Conservation (phyloP, 2,797 vertebrate genomes). For the Lagocephalus sceleratus region DNA sequence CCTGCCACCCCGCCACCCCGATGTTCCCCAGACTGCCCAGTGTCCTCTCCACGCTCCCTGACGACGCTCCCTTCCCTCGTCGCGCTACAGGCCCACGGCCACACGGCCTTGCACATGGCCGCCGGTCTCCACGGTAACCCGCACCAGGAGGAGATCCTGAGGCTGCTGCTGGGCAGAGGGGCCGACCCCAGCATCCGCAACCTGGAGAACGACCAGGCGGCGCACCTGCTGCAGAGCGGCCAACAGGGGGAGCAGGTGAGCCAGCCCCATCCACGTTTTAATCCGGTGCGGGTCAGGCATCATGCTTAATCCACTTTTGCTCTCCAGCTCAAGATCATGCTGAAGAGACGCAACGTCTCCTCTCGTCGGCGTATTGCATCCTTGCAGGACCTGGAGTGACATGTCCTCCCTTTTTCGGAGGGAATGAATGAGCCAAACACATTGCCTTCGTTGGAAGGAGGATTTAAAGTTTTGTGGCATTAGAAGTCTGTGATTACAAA, state of each 20-base stretch:
- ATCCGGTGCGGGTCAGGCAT: not conserved
- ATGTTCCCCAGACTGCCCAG: not conserved
- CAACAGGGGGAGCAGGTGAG: constrained; percentile 81
- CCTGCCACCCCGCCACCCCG: too few relatives aligned
- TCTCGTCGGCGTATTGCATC: constrained; percentile 75
- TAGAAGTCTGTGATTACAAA: constrained; percentile 35
- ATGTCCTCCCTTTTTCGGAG: constrained; percentile 58
- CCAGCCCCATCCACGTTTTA: not conserved
- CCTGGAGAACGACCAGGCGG: constrained; percentile 88
- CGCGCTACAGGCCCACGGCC: constrained; percentile 84
- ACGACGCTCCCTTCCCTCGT: constrained; percentile 2
- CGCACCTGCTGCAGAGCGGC: constrained; percentile 84
- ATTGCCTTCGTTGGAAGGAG: constrained; percentile 54
- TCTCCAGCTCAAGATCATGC: constrained; percentile 77
- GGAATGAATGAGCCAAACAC: constrained; percentile 41
- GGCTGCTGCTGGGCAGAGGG: constrained; percentile 78
- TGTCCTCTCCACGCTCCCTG: not conserved
- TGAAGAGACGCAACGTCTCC: constrained; percentile 79
- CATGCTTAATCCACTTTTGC: not conserved
- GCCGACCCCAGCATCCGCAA: constrained; percentile 87
- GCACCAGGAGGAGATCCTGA: constrained; percentile 82
- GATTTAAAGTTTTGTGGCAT: constrained; percentile 55
- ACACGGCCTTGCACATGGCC: constrained; percentile 92
- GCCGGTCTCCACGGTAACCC: constrained; percentile 83
- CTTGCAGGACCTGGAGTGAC: constrained; percentile 78